Evolutionary conservation across 2,113 vertebrate genomes (phyloP).

Genomic region (Pogona vitticeps): DNA sequence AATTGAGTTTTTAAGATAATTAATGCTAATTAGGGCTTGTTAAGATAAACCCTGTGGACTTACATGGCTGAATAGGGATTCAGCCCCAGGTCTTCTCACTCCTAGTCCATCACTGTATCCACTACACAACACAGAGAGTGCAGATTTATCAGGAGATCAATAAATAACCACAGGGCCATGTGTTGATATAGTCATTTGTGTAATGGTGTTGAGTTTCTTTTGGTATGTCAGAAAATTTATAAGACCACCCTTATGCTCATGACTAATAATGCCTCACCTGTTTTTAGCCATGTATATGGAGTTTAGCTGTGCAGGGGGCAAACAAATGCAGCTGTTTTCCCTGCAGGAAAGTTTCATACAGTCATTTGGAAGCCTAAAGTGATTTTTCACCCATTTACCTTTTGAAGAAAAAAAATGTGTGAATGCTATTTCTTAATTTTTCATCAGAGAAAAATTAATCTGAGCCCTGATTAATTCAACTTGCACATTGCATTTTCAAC

Average conservation of each 20-base stretch:
- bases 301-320: too few relatives aligned
- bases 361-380: background rate
- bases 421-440: background rate
- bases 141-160: too few relatives aligned
- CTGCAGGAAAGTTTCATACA: background rate
- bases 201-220: background rate
- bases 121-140: too few relatives aligned
- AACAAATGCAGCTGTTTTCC: background rate
- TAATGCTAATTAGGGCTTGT: too few relatives aligned
- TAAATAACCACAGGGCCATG: too few relatives aligned
- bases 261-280: background rate
- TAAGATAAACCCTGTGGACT: too few relatives aligned
- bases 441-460: background rate
- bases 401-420: background rate
- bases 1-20: too few relatives aligned
- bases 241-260: background rate
- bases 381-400: background rate
- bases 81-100: too few relatives aligned
- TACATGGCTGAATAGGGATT: too few relatives aligned
- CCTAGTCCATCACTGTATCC: too few relatives aligned
- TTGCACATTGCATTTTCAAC: background rate
- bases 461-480: background rate
- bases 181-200: background rate
- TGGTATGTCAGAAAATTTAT: background rate
- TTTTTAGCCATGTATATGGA: too few relatives aligned